A percentile compares a stretch with the other conserved stretches of the same genome.
These are phyloP conservation scores for Aporophyla lueneburgensis DNA, from an alignment of 2,888 invertebrate species.

Conservation along the genomic window DNA sequence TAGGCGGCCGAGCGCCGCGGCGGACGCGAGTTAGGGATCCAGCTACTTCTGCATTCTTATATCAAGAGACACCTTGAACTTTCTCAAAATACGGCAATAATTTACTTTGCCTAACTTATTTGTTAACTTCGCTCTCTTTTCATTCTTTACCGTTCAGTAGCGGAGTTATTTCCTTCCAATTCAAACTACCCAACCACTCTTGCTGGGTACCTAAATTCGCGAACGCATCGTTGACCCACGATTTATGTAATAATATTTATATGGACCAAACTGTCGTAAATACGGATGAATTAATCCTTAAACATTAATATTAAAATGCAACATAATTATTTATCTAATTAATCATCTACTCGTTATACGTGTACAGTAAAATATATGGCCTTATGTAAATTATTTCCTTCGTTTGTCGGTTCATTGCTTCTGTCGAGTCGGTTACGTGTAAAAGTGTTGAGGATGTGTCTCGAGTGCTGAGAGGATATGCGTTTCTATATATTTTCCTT, in stretches of 20 bases:
- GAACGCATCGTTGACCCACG: constrained; percentile 79
- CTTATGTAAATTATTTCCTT: constrained; percentile 90
- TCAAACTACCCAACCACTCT: constrained; percentile 38
- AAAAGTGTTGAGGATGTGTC: constrained; percentile 77
- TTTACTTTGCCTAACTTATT: constrained; percentile 41
- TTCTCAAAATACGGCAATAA: constrained; percentile 27
- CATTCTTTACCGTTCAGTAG: constrained; percentile 46
- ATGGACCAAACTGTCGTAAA: constrained; percentile 91
- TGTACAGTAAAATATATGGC: constrained; percentile 90
- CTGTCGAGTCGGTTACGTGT: constrained; percentile 81
- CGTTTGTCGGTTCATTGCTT: constrained; percentile 85
- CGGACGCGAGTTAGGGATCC: constrained; percentile 83
- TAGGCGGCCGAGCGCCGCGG: constrained; percentile 87
- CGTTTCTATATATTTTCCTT: constrained; percentile 71
- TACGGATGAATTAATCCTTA: constrained; percentile 89
- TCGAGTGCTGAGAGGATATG: constrained; percentile 68
- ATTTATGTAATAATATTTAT: constrained; percentile 89
- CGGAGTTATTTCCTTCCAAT: constrained; percentile 44
- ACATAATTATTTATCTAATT: constrained; percentile 87
- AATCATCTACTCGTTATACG: constrained; percentile 89
- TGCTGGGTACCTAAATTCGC: constrained; percentile 82
- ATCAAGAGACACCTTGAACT: constrained; percentile 41
- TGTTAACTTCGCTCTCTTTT: constrained; percentile 50
- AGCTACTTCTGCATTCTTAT: constrained; percentile 68
- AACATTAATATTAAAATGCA: constrained; percentile 87